A percentile compares a stretch with the other conserved stretches of the same genome.
Evolutionary conservation across 1,140 invertebrate genomes (phyloP).

Genomic region (Bombus polaris): DNA sequence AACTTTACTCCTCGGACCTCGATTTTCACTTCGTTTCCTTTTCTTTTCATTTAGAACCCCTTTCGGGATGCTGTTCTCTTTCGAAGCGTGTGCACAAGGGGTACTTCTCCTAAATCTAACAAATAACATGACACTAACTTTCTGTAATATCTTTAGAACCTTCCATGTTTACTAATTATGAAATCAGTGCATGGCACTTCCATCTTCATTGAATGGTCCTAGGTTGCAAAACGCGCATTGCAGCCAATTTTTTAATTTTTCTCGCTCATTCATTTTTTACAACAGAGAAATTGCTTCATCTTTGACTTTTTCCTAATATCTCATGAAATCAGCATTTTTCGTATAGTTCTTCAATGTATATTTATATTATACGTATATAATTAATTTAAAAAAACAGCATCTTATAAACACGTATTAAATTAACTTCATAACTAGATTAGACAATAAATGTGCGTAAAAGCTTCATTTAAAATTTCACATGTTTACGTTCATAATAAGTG

Average conservation of each 20-base stretch:
- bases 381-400: not conserved
- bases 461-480: slow-evolving; percentile 30
- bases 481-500: slow-evolving; percentile 2
- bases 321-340: not conserved
- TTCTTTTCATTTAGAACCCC: not conserved
- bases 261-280: not conserved
- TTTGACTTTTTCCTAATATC: not conserved
- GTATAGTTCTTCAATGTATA: not conserved
- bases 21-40: not conserved
- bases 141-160: not conserved
- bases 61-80: slow-evolving; percentile 37
- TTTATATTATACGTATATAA: not conserved
- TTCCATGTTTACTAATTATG: not conserved
- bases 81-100: slow-evolving; percentile 44
- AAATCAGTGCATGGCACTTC: slow-evolving; percentile 33
- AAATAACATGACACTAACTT: slow-evolving; percentile 19
- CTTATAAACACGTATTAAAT: slow-evolving; percentile 19
- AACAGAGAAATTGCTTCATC: not conserved
- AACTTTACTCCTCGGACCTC: not conserved
- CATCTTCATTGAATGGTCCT: not conserved
- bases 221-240: not conserved
- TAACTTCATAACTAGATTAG: not conserved
- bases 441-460: slow-evolving; percentile 39
- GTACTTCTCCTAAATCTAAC: slow-evolving; percentile 20
- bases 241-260: not conserved